phyloP scores from a whole-genome alignment of 1,140 invertebrate genomes.

The Leptinotarsa texana region DNA sequence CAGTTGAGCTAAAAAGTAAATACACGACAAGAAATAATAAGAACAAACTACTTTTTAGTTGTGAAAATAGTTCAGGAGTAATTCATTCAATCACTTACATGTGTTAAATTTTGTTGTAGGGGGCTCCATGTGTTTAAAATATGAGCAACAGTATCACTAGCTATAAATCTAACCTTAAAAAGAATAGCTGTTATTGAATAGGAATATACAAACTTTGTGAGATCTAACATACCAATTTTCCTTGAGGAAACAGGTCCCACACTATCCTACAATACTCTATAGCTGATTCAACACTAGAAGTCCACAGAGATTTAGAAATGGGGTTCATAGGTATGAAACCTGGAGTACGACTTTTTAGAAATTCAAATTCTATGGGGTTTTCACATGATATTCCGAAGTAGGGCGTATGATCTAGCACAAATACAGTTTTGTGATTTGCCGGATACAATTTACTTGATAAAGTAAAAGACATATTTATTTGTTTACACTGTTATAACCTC shows the following conservation, averaged over 20 bases:
- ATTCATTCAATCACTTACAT: slow-evolving; percentile 61
- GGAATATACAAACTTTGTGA: slow-evolving; percentile 22
- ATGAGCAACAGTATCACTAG: slow-evolving; percentile 78
- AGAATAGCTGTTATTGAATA: not conserved
- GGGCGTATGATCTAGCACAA: slow-evolving; percentile 90
- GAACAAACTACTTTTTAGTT: too few species aligned
- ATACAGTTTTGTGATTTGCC: slow-evolving; percentile 90
- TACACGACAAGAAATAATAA: too few species aligned
- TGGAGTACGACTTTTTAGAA: slow-evolving; percentile 70
- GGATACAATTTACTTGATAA: slow-evolving; percentile 60
- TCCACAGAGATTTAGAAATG: slow-evolving; percentile 91
- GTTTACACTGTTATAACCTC: not conserved
- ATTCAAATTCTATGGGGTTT: slow-evolving; percentile 86
- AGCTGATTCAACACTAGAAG: slow-evolving; percentile 89
- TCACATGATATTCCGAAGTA: slow-evolving; percentile 87
- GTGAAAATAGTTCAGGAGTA: too few species aligned
- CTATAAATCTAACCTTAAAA: slow-evolving; percentile 77
- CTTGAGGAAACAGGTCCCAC: slow-evolving; percentile 91
- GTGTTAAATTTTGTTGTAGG: slow-evolving; percentile 79
- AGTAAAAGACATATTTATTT: slow-evolving; percentile 41
- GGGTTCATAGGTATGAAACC: slow-evolving; percentile 76
- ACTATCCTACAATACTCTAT: slow-evolving; percentile 95
- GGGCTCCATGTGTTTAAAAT: slow-evolving; percentile 81
- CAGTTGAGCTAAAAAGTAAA: too few species aligned
- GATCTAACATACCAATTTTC: slow-evolving; percentile 72